Evolutionary conservation across 2,888 invertebrate species (phyloP).

Genomic region (Stenchaetothrips biformis): DNA sequence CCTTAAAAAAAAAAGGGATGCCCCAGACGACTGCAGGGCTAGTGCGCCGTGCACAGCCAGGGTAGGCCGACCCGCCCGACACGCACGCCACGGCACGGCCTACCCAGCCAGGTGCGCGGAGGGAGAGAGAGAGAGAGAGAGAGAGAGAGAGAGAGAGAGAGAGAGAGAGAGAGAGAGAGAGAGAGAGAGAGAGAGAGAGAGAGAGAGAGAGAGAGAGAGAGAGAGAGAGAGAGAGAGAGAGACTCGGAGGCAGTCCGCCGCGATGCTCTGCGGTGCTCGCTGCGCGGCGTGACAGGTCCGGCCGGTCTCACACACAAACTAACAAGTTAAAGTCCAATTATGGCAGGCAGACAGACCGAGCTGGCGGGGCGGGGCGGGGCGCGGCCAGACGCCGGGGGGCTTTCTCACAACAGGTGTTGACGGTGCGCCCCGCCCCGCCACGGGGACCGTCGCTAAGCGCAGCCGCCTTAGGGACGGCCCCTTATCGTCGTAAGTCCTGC

Average conservation of each 20-base stretch:
- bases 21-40: background rate
- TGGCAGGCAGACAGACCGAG: background rate
- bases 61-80: background rate
- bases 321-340: constrained; percentile 24
- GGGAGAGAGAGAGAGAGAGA: background rate
- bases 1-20: too few species aligned
- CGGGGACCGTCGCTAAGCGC: background rate
- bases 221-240: background rate
- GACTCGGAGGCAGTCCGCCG: background rate
- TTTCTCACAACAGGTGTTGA: constrained; percentile 21
- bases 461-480: too few species aligned
- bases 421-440: background rate
- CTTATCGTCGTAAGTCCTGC: too few species aligned
- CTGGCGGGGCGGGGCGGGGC: background rate
- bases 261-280: background rate
- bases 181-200: constrained; percentile 1
- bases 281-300: background rate
- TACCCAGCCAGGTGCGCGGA: background rate
- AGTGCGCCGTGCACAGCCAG: background rate
- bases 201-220: background rate
- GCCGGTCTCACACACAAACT: background rate
- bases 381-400: background rate
- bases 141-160: constrained; percentile 1
- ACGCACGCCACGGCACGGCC: background rate
- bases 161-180: background rate